Evolutionary conservation across 2,888 invertebrate genomes (phyloP).

Genomic region (Epistrophe grossulariae): DNA sequence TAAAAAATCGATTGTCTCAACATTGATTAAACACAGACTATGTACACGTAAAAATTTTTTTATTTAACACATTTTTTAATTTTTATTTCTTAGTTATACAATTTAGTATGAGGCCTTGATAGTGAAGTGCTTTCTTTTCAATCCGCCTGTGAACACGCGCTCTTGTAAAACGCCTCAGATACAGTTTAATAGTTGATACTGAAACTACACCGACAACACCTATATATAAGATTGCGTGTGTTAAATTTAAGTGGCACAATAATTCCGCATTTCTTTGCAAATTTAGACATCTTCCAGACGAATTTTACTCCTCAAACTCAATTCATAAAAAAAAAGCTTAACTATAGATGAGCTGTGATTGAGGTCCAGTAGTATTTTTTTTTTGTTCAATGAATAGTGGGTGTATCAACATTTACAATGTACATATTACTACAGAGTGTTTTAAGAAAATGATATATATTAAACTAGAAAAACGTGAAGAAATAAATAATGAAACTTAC

Average conservation of each 20-base stretch:
- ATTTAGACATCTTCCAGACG: constrained; percentile 59
- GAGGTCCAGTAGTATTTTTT: background rate
- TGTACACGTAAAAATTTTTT: too few relatives aligned
- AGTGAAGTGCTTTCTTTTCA: background rate
- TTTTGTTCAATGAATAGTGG: constrained; percentile 14
- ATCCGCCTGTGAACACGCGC: background rate
- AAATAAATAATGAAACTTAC: background rate
- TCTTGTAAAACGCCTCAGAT: background rate
- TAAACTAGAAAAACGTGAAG: background rate
- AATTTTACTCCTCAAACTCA: constrained; percentile 28
- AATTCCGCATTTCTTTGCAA: constrained; percentile 47
- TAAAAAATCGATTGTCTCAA: too few relatives aligned
- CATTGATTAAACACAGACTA: too few relatives aligned
- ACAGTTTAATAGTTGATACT: background rate
- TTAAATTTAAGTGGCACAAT: constrained; percentile 30
- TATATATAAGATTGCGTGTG: background rate
- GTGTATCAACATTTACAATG: background rate
- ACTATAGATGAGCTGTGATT: constrained; percentile 10
- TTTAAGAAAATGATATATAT: background rate
- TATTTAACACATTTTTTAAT: too few relatives aligned
- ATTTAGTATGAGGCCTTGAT: too few relatives aligned
- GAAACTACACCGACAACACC: background rate
- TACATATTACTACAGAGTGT: constrained; percentile 6
- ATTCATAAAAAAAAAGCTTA: background rate
- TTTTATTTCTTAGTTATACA: too few relatives aligned